Evolutionary conservation across 2,113 vertebrate species (phyloP), one percentile per base, ranked within the genome.

Genomic region (Anas platyrhynchos): DNA sequence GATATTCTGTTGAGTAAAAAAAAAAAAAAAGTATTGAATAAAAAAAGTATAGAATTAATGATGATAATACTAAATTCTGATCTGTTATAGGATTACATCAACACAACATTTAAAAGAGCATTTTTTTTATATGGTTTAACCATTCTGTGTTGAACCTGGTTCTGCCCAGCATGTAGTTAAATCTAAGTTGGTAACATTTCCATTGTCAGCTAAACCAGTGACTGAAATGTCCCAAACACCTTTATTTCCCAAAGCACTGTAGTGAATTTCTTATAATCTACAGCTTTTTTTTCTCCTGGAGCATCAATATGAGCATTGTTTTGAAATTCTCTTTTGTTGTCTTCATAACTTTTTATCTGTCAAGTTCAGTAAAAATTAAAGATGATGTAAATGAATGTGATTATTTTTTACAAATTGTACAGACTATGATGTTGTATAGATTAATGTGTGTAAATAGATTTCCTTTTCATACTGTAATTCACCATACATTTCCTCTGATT

Each of bases 341-440:
- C 84, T 69, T 87, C 81, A 43, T 38, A 72, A 62, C 46, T 88
- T 92, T 94, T 43, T 86, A 65, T 83, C 43, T 90, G 76, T 93
- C 73, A 59, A 90, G 46, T 79, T 82, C 16, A 36, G 80, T 96
- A 91, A 95, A 88, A 78, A 67, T 78, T 75, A 85, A 96, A 69
- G 22, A 84, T 80, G 0, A 88, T 97, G 95, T 96, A 97, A 96
- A 97, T 93, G 69, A 96, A 92, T 92, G 93, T 93, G 90, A 92
- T 86, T 86, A 79, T 92, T 96, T 97, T 96, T 96, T 96, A 95
- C 84, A 83, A 91, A 90, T 63, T 97, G 94, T 97, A 97, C 92
- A 96, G 91, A 92, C 61, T 81, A 81, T 78, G 52, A 91, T 88
- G 58, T 90, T 97, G 91, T 97, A 95, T 91, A 95, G 90, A 83